phyloP scores from a whole-genome alignment of 2,888 invertebrate species.

The Drosophila limbata region DNA sequence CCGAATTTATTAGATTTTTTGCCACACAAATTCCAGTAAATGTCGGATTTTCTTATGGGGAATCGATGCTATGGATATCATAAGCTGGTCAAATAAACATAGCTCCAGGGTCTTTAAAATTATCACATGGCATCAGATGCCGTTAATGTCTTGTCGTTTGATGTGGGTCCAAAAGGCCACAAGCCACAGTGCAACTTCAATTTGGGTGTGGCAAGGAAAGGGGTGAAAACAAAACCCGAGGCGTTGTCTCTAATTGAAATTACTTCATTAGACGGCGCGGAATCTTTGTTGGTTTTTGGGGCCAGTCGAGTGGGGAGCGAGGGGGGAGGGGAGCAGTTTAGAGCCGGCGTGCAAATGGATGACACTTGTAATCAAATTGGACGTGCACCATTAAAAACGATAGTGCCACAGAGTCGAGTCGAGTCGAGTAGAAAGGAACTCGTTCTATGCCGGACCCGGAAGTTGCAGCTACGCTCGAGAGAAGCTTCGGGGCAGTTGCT shows the following conservation, averaged over 20 bases:
- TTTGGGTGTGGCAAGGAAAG: background rate
- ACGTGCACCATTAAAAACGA: slow-evolving; percentile 77
- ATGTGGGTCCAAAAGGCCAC: slow-evolving; percentile 59
- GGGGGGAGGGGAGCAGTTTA: slow-evolving; percentile 16
- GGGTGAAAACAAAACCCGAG: slow-evolving; percentile 6
- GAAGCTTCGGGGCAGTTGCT: slow-evolving; percentile 19
- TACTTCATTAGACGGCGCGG: slow-evolving; percentile 73
- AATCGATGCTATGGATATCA: slow-evolving; percentile 10
- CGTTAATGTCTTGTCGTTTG: slow-evolving; percentile 42
- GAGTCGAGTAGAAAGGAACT: slow-evolving; percentile 33
- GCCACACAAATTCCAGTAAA: too few species aligned
- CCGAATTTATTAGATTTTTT: too few species aligned
- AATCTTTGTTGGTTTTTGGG: slow-evolving; percentile 41
- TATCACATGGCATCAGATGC: slow-evolving; percentile 38
- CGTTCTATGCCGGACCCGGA: slow-evolving; percentile 51
- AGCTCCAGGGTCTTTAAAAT: slow-evolving; percentile 2
- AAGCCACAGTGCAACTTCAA: slow-evolving; percentile 18
- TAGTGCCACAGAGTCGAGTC: slow-evolving; percentile 35
- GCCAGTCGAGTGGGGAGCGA: background rate
- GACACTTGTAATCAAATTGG: slow-evolving; percentile 79
- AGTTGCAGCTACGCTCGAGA: slow-evolving; percentile 68
- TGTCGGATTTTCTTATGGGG: background rate
- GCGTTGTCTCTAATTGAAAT: slow-evolving; percentile 68
- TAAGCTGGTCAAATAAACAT: slow-evolving; percentile 4
- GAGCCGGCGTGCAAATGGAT: slow-evolving; percentile 62